A percentile compares a stretch with the other conserved stretches of the same genome.
Conservation (phyloP, 1,140 invertebrate genomes). For the Apis dorsata region DNA sequence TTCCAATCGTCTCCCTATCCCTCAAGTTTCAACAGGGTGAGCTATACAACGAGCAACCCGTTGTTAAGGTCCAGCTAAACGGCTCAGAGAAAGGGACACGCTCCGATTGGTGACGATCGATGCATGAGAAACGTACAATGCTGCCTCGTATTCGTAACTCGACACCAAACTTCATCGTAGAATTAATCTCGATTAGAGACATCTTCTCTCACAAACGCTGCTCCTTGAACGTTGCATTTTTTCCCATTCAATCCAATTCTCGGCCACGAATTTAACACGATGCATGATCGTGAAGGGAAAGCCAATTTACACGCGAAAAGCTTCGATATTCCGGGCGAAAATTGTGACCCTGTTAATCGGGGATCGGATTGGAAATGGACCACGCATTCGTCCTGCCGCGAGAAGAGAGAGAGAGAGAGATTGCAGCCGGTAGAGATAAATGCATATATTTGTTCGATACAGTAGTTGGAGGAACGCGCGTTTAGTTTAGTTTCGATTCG, state of each 20-base stretch:
- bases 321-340: not conserved
- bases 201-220: not conserved
- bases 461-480: not conserved
- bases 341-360: not conserved
- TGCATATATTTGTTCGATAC: not conserved
- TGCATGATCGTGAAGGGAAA: not conserved
- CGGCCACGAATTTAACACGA: conserved; percentile 4
- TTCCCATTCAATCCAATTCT: not conserved
- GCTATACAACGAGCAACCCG: not conserved
- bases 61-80: conserved; percentile 1
- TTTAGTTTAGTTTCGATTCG: conserved; percentile 21
- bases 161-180: conserved; percentile 10
- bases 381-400: not conserved
- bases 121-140: conserved; percentile 20
- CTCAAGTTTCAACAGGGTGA: not conserved
- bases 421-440: not conserved
- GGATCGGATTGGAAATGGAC: not conserved
- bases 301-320: not conserved
- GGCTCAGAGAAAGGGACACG: conserved; percentile 40
- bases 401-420: not conserved
- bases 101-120: conserved; percentile 38
- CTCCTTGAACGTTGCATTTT: not conserved
- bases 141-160: not conserved
- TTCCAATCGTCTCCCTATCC: not conserved
- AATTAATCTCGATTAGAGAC: not conserved